Conservation (phyloP, 2,113 vertebrate genomes). For the Xiphophorus hellerii region DNA sequence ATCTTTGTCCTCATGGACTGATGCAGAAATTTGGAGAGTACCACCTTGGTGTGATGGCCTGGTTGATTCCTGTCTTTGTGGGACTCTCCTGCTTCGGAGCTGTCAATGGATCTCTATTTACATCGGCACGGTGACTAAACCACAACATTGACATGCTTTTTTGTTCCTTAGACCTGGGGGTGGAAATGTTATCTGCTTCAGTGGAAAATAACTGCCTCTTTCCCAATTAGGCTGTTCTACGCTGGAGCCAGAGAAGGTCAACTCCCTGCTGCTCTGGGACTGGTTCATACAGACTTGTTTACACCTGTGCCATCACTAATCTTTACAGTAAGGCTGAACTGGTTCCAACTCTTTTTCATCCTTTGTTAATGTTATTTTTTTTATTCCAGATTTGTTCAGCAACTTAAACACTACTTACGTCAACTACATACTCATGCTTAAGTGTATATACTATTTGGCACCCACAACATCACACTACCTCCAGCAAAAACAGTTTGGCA, state of each 20-base stretch:
- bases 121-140: constrained; percentile 72
- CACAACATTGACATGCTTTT: not conserved
- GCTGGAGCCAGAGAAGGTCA: constrained; percentile 79
- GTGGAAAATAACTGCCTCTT: constrained; percentile 8
- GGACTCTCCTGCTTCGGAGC: constrained; percentile 80
- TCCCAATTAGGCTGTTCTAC: constrained; percentile 73
- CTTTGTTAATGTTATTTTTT: not conserved
- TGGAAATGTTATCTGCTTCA: constrained; percentile 3
- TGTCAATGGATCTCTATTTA: constrained; percentile 80
- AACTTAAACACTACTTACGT: not conserved
- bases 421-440: not conserved
- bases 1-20: not conserved
- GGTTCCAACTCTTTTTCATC: not conserved
- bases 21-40: constrained; percentile 77
- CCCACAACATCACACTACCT: not conserved
- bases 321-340: constrained; percentile 73
- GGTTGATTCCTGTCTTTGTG: constrained; percentile 79
- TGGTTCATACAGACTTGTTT: constrained; percentile 79
- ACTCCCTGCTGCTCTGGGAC: constrained; percentile 76
- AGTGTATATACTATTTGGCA: not conserved
- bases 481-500: not conserved
- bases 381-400: not conserved
- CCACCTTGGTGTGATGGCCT: constrained; percentile 77
- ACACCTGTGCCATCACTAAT: constrained; percentile 81
- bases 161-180: not conserved